Conservation (phyloP, 2,888 invertebrate genomes). For the Dolichomitus sp. region DNA sequence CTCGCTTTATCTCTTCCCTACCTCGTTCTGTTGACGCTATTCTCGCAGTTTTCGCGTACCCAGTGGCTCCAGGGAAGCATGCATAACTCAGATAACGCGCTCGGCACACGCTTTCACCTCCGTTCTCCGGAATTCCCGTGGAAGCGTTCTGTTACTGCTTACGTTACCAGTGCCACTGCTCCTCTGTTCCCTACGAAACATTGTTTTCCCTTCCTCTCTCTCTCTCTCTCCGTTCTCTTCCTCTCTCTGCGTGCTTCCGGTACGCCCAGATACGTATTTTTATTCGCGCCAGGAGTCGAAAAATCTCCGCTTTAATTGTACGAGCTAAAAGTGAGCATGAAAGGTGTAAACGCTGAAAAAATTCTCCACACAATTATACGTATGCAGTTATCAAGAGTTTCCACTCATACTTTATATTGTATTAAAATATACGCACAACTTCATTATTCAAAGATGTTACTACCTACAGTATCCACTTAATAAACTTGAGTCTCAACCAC, state of each 20-base stretch:
- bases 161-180: conserved; percentile 16
- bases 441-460: conserved; percentile 17
- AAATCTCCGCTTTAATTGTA: conserved; percentile 44
- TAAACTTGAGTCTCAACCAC: neutral
- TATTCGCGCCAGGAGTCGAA: neutral
- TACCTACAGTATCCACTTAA: neutral
- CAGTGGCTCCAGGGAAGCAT: conserved; percentile 75
- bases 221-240: conserved; percentile 11
- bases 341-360: conserved; percentile 16
- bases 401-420: neutral
- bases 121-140: conserved; percentile 43
- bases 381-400: neutral
- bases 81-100: conserved; percentile 78
- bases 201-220: conserved; percentile 26
- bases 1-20: conserved; percentile 22
- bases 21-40: conserved; percentile 45
- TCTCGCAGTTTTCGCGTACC: conserved; percentile 55
- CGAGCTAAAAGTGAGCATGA: neutral
- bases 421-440: neutral
- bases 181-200: conserved; percentile 9
- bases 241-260: conserved; percentile 1
- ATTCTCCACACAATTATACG: neutral
- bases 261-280: neutral
- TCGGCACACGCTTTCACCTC: conserved; percentile 12
- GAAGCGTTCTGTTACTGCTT: conserved; percentile 30